Evolutionary conservation across 2,797 vertebrate species (phyloP).

Genomic region (Scleropages formosus): DNA sequence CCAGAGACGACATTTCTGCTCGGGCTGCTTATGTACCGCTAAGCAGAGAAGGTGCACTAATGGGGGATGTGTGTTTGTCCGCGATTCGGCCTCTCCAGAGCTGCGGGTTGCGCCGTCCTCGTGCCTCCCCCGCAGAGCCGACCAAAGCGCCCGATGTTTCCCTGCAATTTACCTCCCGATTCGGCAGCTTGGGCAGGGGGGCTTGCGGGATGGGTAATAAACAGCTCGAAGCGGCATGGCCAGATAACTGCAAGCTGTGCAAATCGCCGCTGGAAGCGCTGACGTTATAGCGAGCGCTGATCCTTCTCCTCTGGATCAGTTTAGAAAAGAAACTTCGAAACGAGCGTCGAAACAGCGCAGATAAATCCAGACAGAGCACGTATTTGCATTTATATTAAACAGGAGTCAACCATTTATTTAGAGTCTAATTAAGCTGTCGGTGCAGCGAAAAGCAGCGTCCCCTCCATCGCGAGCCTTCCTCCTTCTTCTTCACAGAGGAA

Average conservation of each 20-base stretch:
- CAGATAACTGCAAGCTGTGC: neutral
- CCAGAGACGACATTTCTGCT: neutral
- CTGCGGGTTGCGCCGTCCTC: neutral
- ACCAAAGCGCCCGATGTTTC: neutral
- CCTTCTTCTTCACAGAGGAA: neutral
- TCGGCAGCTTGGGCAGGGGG: neutral
- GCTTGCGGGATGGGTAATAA: neutral
- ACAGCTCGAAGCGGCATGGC: neutral
- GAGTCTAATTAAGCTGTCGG: conserved; percentile 7
- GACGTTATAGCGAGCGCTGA: neutral
- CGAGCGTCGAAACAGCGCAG: neutral
- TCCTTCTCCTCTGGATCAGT: neutral
- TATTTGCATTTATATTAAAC: conserved; percentile 1
- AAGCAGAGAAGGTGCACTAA: neutral
- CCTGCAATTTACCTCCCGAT: neutral
- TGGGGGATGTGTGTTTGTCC: neutral
- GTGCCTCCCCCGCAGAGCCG: neutral
- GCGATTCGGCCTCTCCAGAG: no score
- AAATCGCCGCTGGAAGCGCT: neutral
- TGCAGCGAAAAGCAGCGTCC: neutral
- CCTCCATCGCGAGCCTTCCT: neutral
- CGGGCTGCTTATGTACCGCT: neutral
- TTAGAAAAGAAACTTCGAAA: neutral
- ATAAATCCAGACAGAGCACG: neutral
- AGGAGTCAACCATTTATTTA: neutral